A percentile compares a stretch with the other conserved stretches of the same genome.
Evolutionary conservation across 2,888 invertebrate species (phyloP).

Genomic region (Escarpia spicata): DNA sequence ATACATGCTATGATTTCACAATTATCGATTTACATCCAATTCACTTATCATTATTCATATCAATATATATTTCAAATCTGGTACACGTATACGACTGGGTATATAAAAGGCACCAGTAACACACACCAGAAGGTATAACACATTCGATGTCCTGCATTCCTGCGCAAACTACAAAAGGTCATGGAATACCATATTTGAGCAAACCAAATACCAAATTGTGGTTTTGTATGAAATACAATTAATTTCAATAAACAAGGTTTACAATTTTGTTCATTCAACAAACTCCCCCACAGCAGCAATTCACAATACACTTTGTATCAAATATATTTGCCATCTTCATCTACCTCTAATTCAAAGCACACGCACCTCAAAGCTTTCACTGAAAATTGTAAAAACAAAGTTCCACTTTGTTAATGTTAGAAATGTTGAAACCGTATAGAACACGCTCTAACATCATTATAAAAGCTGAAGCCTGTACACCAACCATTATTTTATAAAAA

Average conservation of each 20-base stretch:
- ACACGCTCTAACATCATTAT: not conserved
- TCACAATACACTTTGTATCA: not conserved
- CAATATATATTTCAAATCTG: conserved; percentile 6
- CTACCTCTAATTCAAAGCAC: not conserved
- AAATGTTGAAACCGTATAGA: not conserved
- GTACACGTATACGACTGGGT: not conserved
- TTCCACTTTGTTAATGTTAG: not conserved
- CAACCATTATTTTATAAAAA: not conserved
- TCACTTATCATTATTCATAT: not conserved
- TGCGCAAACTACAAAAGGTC: not conserved
- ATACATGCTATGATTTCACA: not conserved
- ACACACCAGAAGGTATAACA: not conserved
- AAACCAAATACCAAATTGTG: not conserved
- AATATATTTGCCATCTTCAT: not conserved
- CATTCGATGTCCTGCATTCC: not conserved
- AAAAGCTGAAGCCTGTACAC: not conserved
- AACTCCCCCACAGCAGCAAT: not conserved
- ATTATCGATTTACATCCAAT: conserved; percentile 12
- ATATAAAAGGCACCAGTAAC: conserved; percentile 2
- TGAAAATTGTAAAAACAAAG: not conserved
- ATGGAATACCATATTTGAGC: not conserved
- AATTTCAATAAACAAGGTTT: not conserved
- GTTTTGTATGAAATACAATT: not conserved
- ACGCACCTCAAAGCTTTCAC: not conserved
- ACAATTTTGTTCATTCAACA: not conserved